Base-by-base conservation (phyloP, 2,888 invertebrate species). In the Cosmia trapezina region DNA sequence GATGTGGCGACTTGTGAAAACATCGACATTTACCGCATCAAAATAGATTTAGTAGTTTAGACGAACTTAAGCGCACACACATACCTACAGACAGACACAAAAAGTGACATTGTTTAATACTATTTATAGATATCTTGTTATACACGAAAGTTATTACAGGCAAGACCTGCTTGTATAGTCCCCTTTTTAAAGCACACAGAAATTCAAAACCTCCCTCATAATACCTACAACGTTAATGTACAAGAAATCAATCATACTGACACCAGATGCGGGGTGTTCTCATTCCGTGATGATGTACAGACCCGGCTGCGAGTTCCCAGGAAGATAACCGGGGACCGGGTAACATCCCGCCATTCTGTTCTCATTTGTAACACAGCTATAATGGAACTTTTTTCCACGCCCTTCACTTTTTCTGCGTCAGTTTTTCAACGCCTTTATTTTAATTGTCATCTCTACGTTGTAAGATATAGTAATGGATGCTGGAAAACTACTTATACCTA, bases 341-440 rank as follows among this genome's bases (percentile, higher is more conserved):
- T 91, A 91, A 91, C 89, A 87, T 85, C 84, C 83, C 83, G 78
- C 84, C 82, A 86, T 89, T 90, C 91, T 90, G 88, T 88, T 88
- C 93, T 93, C 95, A 95, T 95, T 95, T 95, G 94, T 95, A 93
- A 93, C 93, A 85, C 84, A 84, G 90, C 86, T 90, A 93, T 93
- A 94, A 94, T 93, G 92, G 92, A 91, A 93, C 91, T 94, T 95
- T 95, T 94, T 94, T 83, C 78, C 84, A 88, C 91, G 91, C 91
- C 91, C 88, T 89, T 90, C 92, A 91, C 90, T 94, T 95, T 94
- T 93, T 94, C 92, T 85, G 85, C 88, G 92, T 92, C 93, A 91
- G 88, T 93, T 93, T 93, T 93, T 92, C 87, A 89, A 84, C 88
- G 87, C 89, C 90, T 91, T 68, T 89, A 89, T 92, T 94, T 94